Evolutionary conservation across 2,888 invertebrate species (phyloP), one percentile per base, ranked within the genome.

Genomic region (Agrotis puta): DNA sequence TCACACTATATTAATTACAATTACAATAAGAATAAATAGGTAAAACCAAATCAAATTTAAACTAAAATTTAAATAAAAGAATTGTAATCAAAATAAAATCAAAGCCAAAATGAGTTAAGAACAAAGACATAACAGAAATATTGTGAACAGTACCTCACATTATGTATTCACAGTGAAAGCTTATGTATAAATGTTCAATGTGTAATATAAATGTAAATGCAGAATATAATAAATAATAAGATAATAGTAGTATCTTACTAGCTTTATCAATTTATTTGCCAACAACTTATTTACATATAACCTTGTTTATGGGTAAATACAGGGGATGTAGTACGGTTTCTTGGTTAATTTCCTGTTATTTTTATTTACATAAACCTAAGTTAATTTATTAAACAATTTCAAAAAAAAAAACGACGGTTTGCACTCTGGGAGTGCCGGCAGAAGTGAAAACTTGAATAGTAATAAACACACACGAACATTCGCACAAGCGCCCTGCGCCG

Each of bases 181-280:
- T 68, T 43, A 22, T 16, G 64, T 20, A 50, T 33, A 22, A 57
- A 57, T 43, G 39, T 53, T 18, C 11, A 65, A 43, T 33, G 9
- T 33, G 7, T 57, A 58, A 70, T 68, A 69, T 70, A 59, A 53
- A 71, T 70, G 47, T 43, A 22, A 62, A 63, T 57, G 14, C n/a
- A 43, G 43, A 3, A 59, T 20, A 48, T 22, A 4, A 18, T 54
- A 54, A 27, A 54, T 18, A 2, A 54, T 54, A 54, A 54, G 2
- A 5, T 2, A 39, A 11, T 54, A 11, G 4, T 27, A 53, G 53
- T 14, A 45, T 33, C 9, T 22, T 24, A 22, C 16, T 43, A 39
- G 7, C n/a, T 72, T 20, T 33, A 20, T 13, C n/a, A 47, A 65
- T 74, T 74, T 47, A 58, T 58, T 73, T 11, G 18, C 39, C 20